phyloP scores from a whole-genome alignment of 2,888 invertebrate species.

The Timema podura region DNA sequence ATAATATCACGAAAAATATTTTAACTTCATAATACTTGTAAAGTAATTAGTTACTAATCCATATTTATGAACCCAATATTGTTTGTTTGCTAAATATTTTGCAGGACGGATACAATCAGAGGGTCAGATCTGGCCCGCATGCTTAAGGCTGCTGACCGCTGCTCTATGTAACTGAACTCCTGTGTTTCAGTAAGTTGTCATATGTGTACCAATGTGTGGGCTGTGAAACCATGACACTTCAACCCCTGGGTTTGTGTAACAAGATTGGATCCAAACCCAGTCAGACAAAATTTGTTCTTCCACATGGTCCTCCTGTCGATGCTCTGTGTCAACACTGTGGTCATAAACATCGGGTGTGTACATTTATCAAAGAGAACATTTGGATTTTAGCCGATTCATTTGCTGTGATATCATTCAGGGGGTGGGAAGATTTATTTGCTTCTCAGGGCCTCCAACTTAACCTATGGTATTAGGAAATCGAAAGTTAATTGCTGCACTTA shows the following conservation, averaged over 20 bases:
- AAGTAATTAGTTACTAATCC: too few species aligned
- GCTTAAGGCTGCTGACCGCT: too few species aligned
- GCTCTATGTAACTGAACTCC: not conserved
- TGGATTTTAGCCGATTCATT: not conserved
- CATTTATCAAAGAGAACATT: not conserved
- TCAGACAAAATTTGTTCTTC: constrained; percentile 60
- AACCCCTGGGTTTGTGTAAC: constrained; percentile 65
- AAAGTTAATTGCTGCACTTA: too few species aligned
- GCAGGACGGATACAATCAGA: too few species aligned
- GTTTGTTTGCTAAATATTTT: too few species aligned
- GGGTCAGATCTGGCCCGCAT: not conserved
- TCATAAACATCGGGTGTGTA: constrained; percentile 65
- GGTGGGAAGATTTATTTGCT: not conserved
- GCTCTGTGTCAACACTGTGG: constrained; percentile 71
- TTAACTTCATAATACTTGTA: too few species aligned
- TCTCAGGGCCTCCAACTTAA: too few species aligned
- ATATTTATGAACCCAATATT: too few species aligned
- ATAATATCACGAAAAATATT: too few species aligned
- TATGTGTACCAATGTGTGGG: constrained; percentile 87
- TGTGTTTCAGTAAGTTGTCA: constrained; percentile 67
- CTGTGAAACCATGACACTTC: constrained; percentile 75
- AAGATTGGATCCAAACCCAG: constrained; percentile 55
- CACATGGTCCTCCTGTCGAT: constrained; percentile 64
- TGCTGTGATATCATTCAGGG: not conserved
- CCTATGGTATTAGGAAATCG: too few species aligned